These are phyloP conservation scores for Sebastes vulpes DNA, from an alignment of 2,797 vertebrate species.

Conservation along the genomic window DNA sequence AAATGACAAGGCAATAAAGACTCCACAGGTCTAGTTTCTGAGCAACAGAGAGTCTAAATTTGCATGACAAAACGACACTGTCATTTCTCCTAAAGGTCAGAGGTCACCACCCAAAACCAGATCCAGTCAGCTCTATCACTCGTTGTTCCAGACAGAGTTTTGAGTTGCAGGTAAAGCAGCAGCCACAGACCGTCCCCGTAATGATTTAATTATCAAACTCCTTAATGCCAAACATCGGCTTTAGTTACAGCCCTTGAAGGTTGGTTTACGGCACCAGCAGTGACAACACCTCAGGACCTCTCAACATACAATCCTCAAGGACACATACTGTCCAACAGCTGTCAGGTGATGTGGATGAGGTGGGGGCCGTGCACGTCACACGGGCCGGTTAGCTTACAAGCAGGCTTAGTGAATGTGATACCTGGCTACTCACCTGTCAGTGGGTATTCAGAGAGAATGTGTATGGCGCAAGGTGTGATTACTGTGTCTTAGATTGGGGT, in stretches of 20 bases:
- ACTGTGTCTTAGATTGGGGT: slow-evolving; percentile 87
- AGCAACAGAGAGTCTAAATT: slow-evolving; percentile 17
- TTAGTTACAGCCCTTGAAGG: slow-evolving; percentile 88
- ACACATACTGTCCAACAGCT: slow-evolving; percentile 72
- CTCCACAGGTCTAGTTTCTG: not conserved
- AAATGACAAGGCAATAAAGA: not conserved
- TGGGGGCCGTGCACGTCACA: slow-evolving; percentile 39
- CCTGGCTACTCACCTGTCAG: slow-evolving; percentile 58
- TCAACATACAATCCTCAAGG: slow-evolving; percentile 87
- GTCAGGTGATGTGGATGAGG: slow-evolving; percentile 57
- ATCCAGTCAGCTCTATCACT: slow-evolving; percentile 36
- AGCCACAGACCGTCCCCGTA: slow-evolving; percentile 74
- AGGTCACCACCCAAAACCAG: slow-evolving; percentile 57
- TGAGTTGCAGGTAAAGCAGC: slow-evolving; percentile 87
- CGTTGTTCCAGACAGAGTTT: slow-evolving; percentile 86
- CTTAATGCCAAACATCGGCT: slow-evolving; percentile 89
- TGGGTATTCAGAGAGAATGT: slow-evolving; percentile 43
- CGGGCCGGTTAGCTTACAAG: slow-evolving; percentile 40
- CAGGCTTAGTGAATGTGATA: slow-evolving; percentile 57
- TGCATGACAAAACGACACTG: slow-evolving; percentile 12
- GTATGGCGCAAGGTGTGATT: slow-evolving; percentile 89
- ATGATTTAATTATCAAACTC: slow-evolving; percentile 97
- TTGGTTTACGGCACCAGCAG: slow-evolving; percentile 88
- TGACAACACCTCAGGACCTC: slow-evolving; percentile 79
- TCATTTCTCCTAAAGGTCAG: slow-evolving; percentile 47